A percentile compares a stretch with the other conserved stretches of the same genome.
These are phyloP conservation scores for Actinernus sp. DNA, from an alignment of 92 coral and sea anemone species.

Conservation along the genomic window DNA sequence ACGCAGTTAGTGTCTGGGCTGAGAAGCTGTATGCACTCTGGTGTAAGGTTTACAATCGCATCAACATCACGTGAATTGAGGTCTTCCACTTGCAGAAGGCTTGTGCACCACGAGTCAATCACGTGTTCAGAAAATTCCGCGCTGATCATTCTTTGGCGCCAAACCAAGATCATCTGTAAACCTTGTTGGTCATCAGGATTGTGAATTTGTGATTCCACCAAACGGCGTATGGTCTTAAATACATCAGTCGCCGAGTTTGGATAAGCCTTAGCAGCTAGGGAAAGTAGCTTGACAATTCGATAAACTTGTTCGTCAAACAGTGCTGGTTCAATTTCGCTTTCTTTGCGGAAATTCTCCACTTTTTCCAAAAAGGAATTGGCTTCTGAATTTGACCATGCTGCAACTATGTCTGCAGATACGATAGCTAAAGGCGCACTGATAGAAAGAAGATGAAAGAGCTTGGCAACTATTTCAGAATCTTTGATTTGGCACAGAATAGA, in stretches of 20 bases:
- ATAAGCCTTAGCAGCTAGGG: slow-evolving; percentile 16
- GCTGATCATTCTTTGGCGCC: slow-evolving; percentile 50
- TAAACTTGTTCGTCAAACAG: too few species aligned
- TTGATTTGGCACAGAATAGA: slow-evolving; percentile 6
- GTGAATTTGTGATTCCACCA: too few species aligned
- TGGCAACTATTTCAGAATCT: neutral
- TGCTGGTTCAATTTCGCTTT: too few species aligned
- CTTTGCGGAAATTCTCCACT: neutral
- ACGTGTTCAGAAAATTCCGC: slow-evolving; percentile 27
- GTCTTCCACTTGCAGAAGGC: slow-evolving; percentile 34
- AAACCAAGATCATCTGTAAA: slow-evolving; percentile 38
- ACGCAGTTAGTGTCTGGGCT: slow-evolving; percentile 30
- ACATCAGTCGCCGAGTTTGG: slow-evolving; percentile 16
- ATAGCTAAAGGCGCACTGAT: neutral
- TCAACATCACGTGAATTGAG: slow-evolving; percentile 57
- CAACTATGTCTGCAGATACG: neutral
- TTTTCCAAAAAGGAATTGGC: neutral
- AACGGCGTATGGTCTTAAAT: neutral
- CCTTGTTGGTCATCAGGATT: slow-evolving; percentile 38
- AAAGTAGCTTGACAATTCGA: slow-evolving; percentile 7
- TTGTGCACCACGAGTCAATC: slow-evolving; percentile 69
- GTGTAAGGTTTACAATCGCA: slow-evolving; percentile 50
- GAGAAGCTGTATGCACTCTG: slow-evolving; percentile 11
- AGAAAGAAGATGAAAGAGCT: slow-evolving; percentile 6
- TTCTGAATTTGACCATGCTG: slow-evolving; percentile 12